A percentile compares a stretch with the other conserved stretches of the same genome.
Conservation (phyloP, 2,113 vertebrate species). For the Dipodomys stephensi region DNA sequence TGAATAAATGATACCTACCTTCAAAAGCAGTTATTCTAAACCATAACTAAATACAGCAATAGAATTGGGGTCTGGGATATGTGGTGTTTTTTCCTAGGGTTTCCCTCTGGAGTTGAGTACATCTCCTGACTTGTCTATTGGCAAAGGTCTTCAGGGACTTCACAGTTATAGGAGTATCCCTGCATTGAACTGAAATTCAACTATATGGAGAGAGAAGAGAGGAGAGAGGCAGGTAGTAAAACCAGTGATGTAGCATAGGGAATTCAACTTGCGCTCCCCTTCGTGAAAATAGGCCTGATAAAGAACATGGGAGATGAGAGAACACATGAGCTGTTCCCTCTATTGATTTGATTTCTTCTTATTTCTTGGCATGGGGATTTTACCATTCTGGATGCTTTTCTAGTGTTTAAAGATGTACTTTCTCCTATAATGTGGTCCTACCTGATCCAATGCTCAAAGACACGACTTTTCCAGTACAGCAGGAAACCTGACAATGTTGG, state of each 20-base stretch:
- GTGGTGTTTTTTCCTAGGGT: neutral
- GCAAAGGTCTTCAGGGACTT: neutral
- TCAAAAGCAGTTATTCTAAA: constrained; percentile 22
- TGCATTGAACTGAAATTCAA: neutral
- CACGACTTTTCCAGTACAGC: neutral
- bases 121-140: neutral
- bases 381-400: neutral
- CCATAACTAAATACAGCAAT: neutral
- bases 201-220: neutral
- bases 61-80: neutral
- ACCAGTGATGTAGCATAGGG: neutral
- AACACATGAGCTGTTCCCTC: neutral
- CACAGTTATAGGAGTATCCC: neutral
- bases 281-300: neutral
- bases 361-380: neutral
- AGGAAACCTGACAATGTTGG: neutral
- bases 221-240: neutral
- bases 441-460: constrained; percentile 18
- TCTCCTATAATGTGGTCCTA: neutral
- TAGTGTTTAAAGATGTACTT: neutral
- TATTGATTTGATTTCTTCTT: neutral
- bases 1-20: neutral
- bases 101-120: neutral
- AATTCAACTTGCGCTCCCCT: neutral
- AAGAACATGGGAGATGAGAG: neutral